Evolutionary conservation across 2,113 vertebrate species (phyloP).

Genomic region (Origma solitaria): DNA sequence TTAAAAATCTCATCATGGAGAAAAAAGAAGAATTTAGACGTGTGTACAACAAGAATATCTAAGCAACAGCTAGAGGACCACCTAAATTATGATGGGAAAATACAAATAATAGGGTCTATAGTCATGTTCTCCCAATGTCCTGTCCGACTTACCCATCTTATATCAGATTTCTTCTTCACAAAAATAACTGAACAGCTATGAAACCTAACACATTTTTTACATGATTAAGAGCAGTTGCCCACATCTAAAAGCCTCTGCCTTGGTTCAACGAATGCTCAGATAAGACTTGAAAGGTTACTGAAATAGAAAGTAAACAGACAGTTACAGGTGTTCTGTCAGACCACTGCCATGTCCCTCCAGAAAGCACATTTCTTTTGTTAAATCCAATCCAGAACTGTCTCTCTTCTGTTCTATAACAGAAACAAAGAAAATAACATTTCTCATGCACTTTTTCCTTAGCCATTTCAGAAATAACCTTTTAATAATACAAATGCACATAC

Average conservation of each 20-base stretch:
- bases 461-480: background rate
- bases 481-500: background rate
- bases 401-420: conserved; percentile 71
- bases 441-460: background rate
- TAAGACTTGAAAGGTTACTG: background rate
- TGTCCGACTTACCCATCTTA: background rate
- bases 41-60: background rate
- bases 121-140: background rate
- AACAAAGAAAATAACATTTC: background rate
- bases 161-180: background rate
- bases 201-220: background rate
- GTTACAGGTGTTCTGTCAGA: conserved; percentile 88
- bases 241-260: background rate
- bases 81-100: background rate
- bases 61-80: background rate
- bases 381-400: conserved; percentile 96
- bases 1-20: background rate
- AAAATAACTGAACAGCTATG: background rate
- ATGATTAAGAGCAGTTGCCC: background rate
- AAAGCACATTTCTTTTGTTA: conserved; percentile 84
- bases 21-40: background rate
- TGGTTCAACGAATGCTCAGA: background rate
- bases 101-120: background rate
- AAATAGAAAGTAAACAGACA: background rate
- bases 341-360: conserved; percentile 86